Evolutionary conservation across 2,797 vertebrate species (phyloP).

Genomic region (Aviceda cuculoides): DNA sequence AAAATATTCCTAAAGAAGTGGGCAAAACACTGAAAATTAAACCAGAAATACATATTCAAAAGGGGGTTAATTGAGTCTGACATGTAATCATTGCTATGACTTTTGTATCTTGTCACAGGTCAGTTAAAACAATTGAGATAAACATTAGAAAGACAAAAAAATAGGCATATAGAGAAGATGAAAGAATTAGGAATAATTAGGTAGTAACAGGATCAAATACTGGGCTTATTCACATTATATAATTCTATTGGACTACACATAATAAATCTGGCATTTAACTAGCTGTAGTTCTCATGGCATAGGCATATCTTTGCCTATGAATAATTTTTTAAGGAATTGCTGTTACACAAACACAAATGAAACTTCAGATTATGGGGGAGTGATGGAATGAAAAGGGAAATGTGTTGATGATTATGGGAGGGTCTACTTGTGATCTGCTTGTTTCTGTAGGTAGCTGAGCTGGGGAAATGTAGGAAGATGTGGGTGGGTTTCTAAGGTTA

Average conservation of each 20-base stretch:
- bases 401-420: neutral
- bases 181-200: neutral
- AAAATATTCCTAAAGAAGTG: neutral
- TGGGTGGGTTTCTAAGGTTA: conserved; percentile 32
- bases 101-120: neutral
- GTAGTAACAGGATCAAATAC: neutral
- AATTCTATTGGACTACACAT: neutral
- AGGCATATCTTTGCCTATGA: neutral
- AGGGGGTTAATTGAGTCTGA: neutral
- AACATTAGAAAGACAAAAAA: neutral
- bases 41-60: neutral
- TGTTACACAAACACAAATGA: neutral
- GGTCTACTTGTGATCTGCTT: neutral
- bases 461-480: neutral
- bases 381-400: conserved; percentile 10
- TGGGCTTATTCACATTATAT: neutral
- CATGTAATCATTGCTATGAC: neutral
- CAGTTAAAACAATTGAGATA: neutral
- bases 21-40: neutral
- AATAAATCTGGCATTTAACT: neutral
- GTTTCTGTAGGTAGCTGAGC: neutral
- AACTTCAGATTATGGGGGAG: neutral
- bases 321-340: neutral
- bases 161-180: neutral
- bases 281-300: neutral